Evolutionary conservation across 2,113 vertebrate genomes (phyloP), one percentile per base, ranked within the genome.

Genomic region (Aythya baeri): DNA sequence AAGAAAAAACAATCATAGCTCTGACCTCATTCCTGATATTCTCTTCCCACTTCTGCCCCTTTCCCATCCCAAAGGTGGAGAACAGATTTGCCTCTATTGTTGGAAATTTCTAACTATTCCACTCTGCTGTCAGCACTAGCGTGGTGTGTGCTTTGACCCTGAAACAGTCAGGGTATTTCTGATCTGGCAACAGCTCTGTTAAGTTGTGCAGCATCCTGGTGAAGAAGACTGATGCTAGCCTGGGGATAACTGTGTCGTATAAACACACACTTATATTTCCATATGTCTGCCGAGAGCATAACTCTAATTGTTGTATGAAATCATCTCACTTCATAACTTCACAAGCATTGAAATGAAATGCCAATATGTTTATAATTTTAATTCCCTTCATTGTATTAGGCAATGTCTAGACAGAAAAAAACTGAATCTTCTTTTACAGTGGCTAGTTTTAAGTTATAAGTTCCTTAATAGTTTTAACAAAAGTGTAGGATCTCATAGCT

Each of bases 381-480:
- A 78, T 31, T 79, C 25, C 86, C 49, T 92, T 88, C 57, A 61
- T 49, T 68, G 55, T 91, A 96, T 97, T 98, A 98, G 95, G 75
- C 93, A 97, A 97, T 77, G 96, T 98, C 97, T 98, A 97, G 97
- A 97, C 97, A 89, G 72, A 84, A 46, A 67, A 46, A 87, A 29
- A 46, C 52, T 13, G 34, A 34, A 13, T n/a, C 44, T 94, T 94
- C 43, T 94, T 94, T 95, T 89, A 85, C 21, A 82, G 65, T 57
- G 61, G 44, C 55, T 90, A 59, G 9, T 31, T 93, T 50, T 88
- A 83, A 83, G 71, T 86, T 20, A 75, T 91, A 78, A 91, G 26
- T 61, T 73, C 13, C 86, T 79, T 85, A 93, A 91, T 72, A 88
- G 66, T 91, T 91, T 91, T 83, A 84, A 46, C 41, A 84, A 85